A percentile compares a stretch with the other conserved stretches of the same genome.
Evolutionary conservation across 2,888 invertebrate species (phyloP).

Genomic region (Drosophila peninsularis): DNA sequence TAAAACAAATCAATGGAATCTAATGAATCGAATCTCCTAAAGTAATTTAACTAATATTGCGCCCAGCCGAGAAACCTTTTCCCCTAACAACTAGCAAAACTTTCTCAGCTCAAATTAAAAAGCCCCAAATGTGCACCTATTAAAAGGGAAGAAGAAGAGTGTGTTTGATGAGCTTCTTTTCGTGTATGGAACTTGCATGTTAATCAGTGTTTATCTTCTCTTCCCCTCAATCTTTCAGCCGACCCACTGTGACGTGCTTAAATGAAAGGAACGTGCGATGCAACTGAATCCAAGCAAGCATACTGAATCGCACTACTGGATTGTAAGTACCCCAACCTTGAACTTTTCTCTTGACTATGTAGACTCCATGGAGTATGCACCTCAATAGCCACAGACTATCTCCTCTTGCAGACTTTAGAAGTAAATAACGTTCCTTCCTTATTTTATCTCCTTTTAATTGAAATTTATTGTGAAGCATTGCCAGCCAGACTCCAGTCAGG

Average conservation of each 20-base stretch:
- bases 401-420: not conserved
- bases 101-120: slow-evolving; percentile 1
- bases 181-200: not conserved
- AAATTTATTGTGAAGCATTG: slow-evolving; percentile 21
- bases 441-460: slow-evolving; percentile 17
- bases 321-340: slow-evolving; percentile 80
- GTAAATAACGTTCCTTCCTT: not conserved
- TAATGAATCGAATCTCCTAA: slow-evolving; percentile 37
- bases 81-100: not conserved
- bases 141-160: not conserved
- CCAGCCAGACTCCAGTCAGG: slow-evolving; percentile 16
- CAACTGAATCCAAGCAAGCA: slow-evolving; percentile 84
- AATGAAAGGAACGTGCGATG: slow-evolving; percentile 83
- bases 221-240: slow-evolving; percentile 70
- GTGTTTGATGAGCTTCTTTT: slow-evolving; percentile 12
- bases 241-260: slow-evolving; percentile 81
- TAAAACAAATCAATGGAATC: slow-evolving; percentile 64
- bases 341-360: slow-evolving; percentile 30
- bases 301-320: slow-evolving; percentile 85
- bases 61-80: not conserved
- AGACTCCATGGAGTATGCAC: not conserved
- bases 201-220: slow-evolving; percentile 21
- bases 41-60: not conserved
- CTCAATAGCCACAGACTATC: not conserved
- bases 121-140: not conserved